Evolutionary conservation across 2,888 invertebrate species (phyloP), one percentile per base, ranked within the genome.

Genomic region (Ophonus ardosiacus): DNA sequence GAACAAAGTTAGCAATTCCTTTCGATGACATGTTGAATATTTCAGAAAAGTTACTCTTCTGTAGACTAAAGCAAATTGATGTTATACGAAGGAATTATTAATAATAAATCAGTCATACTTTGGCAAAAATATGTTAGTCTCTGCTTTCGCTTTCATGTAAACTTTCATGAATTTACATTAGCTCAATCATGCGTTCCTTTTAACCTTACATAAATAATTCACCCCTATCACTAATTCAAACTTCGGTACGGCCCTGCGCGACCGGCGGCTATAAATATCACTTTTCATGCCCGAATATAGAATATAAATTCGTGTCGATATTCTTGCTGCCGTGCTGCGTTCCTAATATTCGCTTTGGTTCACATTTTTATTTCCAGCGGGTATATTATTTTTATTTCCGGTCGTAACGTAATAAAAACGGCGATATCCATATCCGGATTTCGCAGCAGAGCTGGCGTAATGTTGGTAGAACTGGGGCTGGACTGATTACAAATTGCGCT

Each of bases 381-480:
- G 83, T 78, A 65, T 76, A 84, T 78, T 84, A 84, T 78, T 84
- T 84, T 84, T 84, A 84, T 84, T 78, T 84, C 84, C 78, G 31
- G 78, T 65, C 65, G 78, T 76, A 65, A 78, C 78, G 83, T 43
- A 76, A 83, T 83, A 83, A 76, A 83, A 83, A 38, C 61, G 63
- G 51, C 59, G 56, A 84, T 84, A 84, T 84, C 78, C 65, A 78
- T 84, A 84, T 84, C 84, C 51, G 78, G 51, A 78, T 84, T 80
- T 80, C n/a, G 78, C 17, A 17, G 8, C 15, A 13, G 56, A 56
- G 59, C 17, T 21, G 17, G 71, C 63, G 68, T 38, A 13, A 51
- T 51, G 76, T 17, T 18, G 76, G 76, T 10, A 0, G 24, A 8
- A 31, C 57, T 15, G 31, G 21, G 8, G 15, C 15, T 31, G 57